Base-by-base conservation (phyloP, 2,113 vertebrate genomes). In the Drymodes brunneopygia region DNA sequence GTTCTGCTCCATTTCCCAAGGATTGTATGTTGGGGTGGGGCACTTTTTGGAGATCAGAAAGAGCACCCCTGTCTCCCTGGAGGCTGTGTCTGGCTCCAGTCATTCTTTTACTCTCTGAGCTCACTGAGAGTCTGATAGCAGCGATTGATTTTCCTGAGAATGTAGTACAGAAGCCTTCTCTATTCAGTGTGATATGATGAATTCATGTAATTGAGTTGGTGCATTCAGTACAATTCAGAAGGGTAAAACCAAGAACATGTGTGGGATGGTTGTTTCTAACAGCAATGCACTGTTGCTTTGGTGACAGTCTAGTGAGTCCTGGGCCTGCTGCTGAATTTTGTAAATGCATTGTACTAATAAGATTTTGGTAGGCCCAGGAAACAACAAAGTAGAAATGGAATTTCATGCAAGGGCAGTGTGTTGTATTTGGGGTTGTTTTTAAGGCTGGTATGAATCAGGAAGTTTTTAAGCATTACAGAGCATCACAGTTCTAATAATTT, bases 361-460 rank as follows among this genome's bases (percentile, higher is more conserved):
- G 13, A 47, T 81, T 83, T 90, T 91, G 57, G 33, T 42, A 79
- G 53, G 24, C 33, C 23, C 71, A 17, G 22, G 20, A 48, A 88
- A 53, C 29, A 21, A 8, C 25, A 77, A 70, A 81, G 28, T 23
- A 61, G 50, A 61, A 77, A 62, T 21, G 48, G 13, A 78, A 36
- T 81, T 61, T 62, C 58, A 38, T 73, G 51, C 11, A 54, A 86
- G 66, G 18, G 12, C 9, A 51, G 11, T 13, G 1, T 72, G 12
- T 21, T 64, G 5, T 8, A 11, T 77, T 80, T 73, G 38, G 9
- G 2, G 2, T 27, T 25, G 19, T 0, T 50, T 48, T 27, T 87
- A 16, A 61, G 25, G 10, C 9, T 50, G 31, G 8, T 40, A 65
- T 0, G 0, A 86, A 83, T 45, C 14, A 53, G 14, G 27, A 65